Percentiles rank a stretch among this genome's conserved stretches.
Conservation (phyloP, 1,140 invertebrate species). For the Lepidurus arcticus region DNA sequence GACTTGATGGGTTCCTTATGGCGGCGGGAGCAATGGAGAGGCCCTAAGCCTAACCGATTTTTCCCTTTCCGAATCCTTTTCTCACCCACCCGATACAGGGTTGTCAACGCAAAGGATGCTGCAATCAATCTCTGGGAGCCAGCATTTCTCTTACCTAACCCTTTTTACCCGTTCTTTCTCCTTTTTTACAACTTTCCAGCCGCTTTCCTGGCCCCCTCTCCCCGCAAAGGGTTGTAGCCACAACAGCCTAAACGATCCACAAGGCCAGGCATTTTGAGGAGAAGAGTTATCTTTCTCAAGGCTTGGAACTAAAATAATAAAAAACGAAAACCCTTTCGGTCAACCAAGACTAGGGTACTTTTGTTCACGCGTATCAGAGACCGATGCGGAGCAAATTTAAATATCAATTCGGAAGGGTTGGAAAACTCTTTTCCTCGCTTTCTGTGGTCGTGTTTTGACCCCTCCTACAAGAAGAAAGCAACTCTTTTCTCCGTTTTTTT, state of each 20-base stretch:
- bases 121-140: neutral
- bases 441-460: neutral
- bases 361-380: neutral
- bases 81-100: neutral
- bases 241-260: neutral
- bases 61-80: neutral
- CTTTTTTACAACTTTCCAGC: neutral
- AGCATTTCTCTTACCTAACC: conserved; percentile 11
- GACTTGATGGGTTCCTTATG: conserved; percentile 4
- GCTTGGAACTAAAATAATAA: neutral
- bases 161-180: neutral
- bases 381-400: conserved; percentile 18
- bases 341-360: neutral
- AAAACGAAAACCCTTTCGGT: neutral
- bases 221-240: neutral
- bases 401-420: conserved; percentile 14
- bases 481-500: neutral
- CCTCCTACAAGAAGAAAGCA: neutral
- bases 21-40: neutral
- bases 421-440: neutral
- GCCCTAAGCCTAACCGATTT: neutral
- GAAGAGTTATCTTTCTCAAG: neutral
- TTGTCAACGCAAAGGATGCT: neutral
- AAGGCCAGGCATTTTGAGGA: neutral
- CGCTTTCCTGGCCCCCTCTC: neutral